phyloP scores from a whole-genome alignment of 2,888 invertebrate genomes.

The Drosophila austrosaltans region DNA sequence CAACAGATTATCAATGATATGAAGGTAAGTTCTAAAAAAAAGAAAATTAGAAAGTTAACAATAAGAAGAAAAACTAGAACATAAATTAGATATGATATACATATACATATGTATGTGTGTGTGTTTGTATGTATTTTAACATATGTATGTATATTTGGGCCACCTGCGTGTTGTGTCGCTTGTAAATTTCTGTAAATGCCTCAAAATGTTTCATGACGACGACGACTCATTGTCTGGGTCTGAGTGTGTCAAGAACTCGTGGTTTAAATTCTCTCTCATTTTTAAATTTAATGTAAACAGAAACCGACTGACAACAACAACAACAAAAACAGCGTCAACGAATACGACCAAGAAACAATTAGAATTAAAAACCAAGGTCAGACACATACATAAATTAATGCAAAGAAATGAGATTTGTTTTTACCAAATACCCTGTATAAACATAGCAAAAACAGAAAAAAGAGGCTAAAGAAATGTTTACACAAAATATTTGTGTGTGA shows the following conservation, averaged over 20 bases:
- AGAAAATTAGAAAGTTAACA: slow-evolving; percentile 4
- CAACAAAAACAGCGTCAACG: not conserved
- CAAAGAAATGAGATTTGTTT: slow-evolving; percentile 51
- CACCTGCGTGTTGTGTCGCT: not conserved
- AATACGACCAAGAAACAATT: slow-evolving; percentile 27
- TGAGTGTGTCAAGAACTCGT: slow-evolving; percentile 68
- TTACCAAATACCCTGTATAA: slow-evolving; percentile 4
- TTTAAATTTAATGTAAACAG: slow-evolving; percentile 44
- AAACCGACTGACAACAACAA: slow-evolving; percentile 15
- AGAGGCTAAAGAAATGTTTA: not conserved
- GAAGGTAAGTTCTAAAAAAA: slow-evolving; percentile 89
- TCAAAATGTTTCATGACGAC: slow-evolving; percentile 23
- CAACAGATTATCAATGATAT: slow-evolving; percentile 97
- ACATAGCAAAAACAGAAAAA: not conserved
- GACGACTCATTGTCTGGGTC: slow-evolving; percentile 25
- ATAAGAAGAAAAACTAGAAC: not conserved
- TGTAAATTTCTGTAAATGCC: slow-evolving; percentile 20
- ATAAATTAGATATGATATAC: not conserved
- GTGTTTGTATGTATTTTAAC: not conserved
- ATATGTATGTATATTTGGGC: not conserved
- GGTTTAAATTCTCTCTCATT: slow-evolving; percentile 30
- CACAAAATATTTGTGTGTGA: no score
- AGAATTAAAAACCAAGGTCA: slow-evolving; percentile 69
- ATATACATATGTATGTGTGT: not conserved
- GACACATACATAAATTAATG: slow-evolving; percentile 35